Conservation (phyloP, 2,113 vertebrate genomes). For the Neodontobutis hainanensis region DNA sequence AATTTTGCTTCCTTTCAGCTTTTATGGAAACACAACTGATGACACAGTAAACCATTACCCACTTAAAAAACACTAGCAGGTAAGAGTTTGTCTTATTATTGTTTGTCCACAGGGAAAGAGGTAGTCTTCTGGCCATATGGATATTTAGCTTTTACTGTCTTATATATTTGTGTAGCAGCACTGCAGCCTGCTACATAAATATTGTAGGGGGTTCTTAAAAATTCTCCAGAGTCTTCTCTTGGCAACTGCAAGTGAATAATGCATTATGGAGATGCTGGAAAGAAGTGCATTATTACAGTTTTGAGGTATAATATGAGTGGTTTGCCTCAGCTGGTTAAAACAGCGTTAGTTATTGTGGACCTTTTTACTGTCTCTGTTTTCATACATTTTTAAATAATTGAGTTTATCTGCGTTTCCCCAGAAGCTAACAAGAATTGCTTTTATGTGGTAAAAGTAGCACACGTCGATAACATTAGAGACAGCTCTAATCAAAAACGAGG, state of each 20-base stretch:
- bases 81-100: conserved; percentile 7
- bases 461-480: conserved; percentile 30
- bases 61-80: background rate
- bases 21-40: too few relatives aligned
- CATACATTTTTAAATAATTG: conserved; percentile 66
- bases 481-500: conserved; percentile 46
- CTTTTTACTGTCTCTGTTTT: conserved; percentile 58
- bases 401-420: conserved; percentile 27
- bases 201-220: conserved; percentile 76
- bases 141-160: conserved; percentile 50
- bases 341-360: conserved; percentile 43
- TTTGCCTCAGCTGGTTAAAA: conserved; percentile 59
- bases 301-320: conserved; percentile 71
- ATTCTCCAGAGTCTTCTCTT: conserved; percentile 76
- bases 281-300: conserved; percentile 73
- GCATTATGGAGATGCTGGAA: conserved; percentile 70
- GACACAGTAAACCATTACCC: background rate
- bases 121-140: conserved; percentile 17
- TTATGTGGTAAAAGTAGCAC: conserved; percentile 34
- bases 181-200: conserved; percentile 74
- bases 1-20: too few relatives aligned
- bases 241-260: conserved; percentile 79
- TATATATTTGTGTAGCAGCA: conserved; percentile 43
- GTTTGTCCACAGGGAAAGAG: conserved; percentile 37
- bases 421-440: conserved; percentile 33